These are phyloP conservation scores for Rhinichthys klamathensis DNA, from an alignment of 2,113 vertebrate genomes.

Conservation along the genomic window DNA sequence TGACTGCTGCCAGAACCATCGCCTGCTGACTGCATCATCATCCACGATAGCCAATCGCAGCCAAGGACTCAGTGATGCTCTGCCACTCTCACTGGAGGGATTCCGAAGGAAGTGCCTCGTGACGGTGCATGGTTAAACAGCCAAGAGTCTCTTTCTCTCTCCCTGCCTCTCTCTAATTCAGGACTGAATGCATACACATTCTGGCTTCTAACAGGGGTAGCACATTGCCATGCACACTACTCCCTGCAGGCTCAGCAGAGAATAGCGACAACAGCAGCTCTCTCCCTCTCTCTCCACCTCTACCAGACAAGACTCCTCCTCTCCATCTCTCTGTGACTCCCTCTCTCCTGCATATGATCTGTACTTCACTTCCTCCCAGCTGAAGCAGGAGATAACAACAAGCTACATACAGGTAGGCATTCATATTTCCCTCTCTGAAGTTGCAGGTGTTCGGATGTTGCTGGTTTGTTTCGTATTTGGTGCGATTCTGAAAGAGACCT, in stretches of 20 bases:
- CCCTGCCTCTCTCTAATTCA: constrained; percentile 30
- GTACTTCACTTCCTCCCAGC: constrained; percentile 59
- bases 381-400: constrained; percentile 69
- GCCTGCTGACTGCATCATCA: constrained; percentile 69
- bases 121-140: constrained; percentile 78
- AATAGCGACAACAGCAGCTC: constrained; percentile 66
- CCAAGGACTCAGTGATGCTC: constrained; percentile 75
- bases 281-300: constrained; percentile 53
- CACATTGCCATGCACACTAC: constrained; percentile 63
- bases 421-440: constrained; percentile 57
- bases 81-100: constrained; percentile 86
- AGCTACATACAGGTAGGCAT: constrained; percentile 50
- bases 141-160: constrained; percentile 58
- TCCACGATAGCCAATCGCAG: constrained; percentile 81
- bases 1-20: constrained; percentile 64
- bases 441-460: neutral
- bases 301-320: constrained; percentile 40
- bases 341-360: constrained; percentile 67
- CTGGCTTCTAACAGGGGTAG: constrained; percentile 63
- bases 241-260: constrained; percentile 69
- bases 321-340: constrained; percentile 51
- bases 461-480: neutral
- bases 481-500: constrained; percentile 11
- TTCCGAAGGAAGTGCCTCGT: constrained; percentile 86
- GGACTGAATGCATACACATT: constrained; percentile 42